phyloP scores from a whole-genome alignment of 2,113 vertebrate species.

The Polypterus bichir region DNA sequence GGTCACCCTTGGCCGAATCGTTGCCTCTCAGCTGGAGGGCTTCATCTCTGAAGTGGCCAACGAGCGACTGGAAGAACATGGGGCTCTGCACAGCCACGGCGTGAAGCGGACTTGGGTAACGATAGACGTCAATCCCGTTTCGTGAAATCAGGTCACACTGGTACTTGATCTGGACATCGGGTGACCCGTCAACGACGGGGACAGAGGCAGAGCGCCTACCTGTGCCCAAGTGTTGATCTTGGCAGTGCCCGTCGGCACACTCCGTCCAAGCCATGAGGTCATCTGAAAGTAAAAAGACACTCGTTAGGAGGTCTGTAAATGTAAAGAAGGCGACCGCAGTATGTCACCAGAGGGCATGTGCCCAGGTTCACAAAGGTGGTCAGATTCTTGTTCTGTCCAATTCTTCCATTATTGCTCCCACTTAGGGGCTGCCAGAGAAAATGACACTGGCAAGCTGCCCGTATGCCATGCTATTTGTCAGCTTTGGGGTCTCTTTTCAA shows the following conservation, averaged over 20 bases:
- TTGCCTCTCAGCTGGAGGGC: slow-evolving; percentile 25
- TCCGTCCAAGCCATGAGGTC: slow-evolving; percentile 64
- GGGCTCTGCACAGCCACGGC: slow-evolving; percentile 77
- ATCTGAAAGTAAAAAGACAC: slow-evolving; percentile 49
- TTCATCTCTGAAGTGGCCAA: slow-evolving; percentile 51
- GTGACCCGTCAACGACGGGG: slow-evolving; percentile 49
- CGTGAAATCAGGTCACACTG: slow-evolving; percentile 74
- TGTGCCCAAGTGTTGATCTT: slow-evolving; percentile 45
- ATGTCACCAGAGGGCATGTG: no score
- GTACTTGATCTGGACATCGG: slow-evolving; percentile 67
- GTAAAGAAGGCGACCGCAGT: no score
- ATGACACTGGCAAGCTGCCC: no score
- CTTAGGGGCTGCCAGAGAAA: no score
- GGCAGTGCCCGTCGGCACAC: slow-evolving; percentile 53
- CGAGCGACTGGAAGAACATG: slow-evolving; percentile 60
- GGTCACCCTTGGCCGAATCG: slow-evolving; percentile 38
- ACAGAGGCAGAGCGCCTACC: slow-evolving; percentile 52
- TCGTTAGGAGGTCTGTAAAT: background rate
- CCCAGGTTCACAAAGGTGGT: no score
- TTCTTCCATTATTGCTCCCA: no score
- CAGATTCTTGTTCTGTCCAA: no score
- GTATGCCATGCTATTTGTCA: no score
- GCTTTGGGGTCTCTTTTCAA: no score
- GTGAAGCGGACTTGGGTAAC: slow-evolving; percentile 79
- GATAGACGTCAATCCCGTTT: slow-evolving; percentile 69